Conservation (phyloP, 2,113 vertebrate species). For the Poecile atricapillus region DNA sequence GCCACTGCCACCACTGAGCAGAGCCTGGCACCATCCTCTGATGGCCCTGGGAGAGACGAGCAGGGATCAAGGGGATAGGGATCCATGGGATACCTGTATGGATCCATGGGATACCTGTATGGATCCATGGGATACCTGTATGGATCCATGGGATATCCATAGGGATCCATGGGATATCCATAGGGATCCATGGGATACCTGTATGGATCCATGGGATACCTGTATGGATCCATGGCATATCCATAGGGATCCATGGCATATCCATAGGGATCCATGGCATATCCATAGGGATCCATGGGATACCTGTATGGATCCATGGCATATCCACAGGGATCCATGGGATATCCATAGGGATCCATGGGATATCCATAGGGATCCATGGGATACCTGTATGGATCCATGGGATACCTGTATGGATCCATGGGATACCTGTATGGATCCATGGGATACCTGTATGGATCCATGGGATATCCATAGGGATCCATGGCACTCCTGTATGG, state of each 20-base stretch:
- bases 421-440: no score
- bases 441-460: no score
- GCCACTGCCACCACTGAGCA: background rate
- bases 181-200: no score
- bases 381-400: no score
- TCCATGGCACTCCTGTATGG: background rate
- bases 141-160: background rate
- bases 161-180: no score
- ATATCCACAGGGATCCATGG: background rate
- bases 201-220: no score
- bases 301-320: accelerated
- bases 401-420: no score
- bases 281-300: background rate
- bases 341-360: background rate
- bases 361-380: background rate
- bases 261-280: no score
- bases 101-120: no score
- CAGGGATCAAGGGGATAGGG: background rate
- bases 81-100: background rate
- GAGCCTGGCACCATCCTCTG: background rate
- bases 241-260: no score
- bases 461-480: no score
- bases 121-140: background rate
- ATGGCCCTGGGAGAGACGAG: background rate
- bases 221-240: no score